phyloP scores from a whole-genome alignment of 2,888 invertebrate genomes.

The Agrenia bidenticulata region DNA sequence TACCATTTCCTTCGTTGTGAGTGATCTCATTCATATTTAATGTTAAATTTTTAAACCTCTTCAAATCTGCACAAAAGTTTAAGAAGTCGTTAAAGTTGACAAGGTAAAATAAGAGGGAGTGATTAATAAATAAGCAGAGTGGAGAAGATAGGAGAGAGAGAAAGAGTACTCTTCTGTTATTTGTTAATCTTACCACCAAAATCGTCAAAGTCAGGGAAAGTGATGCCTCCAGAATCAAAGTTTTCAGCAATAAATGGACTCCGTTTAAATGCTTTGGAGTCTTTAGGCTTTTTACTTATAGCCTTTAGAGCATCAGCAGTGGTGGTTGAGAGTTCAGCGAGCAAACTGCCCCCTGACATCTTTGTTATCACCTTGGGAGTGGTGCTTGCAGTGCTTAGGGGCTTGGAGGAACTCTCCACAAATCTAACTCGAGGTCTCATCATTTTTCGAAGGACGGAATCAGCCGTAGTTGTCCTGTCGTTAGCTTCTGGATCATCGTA shows the following conservation, averaged over 20 bases:
- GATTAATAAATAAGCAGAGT: no score
- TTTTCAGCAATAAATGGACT: constrained; percentile 48
- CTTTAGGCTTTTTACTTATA: constrained; percentile 45
- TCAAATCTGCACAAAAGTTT: no score
- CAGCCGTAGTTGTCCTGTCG: constrained; percentile 17
- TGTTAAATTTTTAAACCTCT: no score
- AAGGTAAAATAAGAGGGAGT: no score
- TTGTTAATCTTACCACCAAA: constrained; percentile 51
- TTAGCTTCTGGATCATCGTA: constrained; percentile 7
- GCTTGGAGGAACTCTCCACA: not conserved
- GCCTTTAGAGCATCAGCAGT: constrained; percentile 24
- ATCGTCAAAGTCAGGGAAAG: constrained; percentile 53
- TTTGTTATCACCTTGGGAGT: not conserved
- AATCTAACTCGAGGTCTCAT: constrained; percentile 12
- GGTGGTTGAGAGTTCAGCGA: constrained; percentile 17
- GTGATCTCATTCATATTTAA: no score
- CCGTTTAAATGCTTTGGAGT: constrained; percentile 52
- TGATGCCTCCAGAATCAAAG: constrained; percentile 48
- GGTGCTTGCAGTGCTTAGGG: not conserved
- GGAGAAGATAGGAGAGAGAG: no score
- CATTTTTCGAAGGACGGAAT: not conserved
- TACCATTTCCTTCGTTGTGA: no score
- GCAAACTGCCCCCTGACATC: constrained; percentile 18
- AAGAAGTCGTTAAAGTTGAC: no score
- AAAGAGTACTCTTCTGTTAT: not conserved